Evolutionary conservation across 1,140 invertebrate species (phyloP).

Genomic region (Dolichoris vasculosae): DNA sequence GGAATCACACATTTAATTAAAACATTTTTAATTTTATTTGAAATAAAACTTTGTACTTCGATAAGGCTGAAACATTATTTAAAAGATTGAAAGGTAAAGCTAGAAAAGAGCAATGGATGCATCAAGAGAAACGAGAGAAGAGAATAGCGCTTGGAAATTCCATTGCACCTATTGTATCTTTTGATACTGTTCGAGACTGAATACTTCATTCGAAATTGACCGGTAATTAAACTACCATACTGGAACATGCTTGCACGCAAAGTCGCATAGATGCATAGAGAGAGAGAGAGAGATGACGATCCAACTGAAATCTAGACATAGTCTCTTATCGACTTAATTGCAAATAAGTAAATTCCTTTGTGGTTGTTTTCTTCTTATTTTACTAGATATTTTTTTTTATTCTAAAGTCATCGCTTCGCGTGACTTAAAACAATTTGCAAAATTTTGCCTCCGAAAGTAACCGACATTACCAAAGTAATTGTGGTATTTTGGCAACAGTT

Average conservation of each 20-base stretch:
- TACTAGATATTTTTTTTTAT: background rate
- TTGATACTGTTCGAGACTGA: background rate
- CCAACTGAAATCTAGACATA: background rate
- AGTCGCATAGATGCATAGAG: background rate
- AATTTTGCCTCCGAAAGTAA: conserved; percentile 9
- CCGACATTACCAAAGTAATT: background rate
- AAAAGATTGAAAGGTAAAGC: too few species aligned
- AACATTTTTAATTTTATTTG: too few species aligned
- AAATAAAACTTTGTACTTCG: too few species aligned
- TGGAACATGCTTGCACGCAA: background rate
- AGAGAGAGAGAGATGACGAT: background rate
- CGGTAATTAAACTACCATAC: background rate
- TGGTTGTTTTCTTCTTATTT: background rate
- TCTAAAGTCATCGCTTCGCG: background rate
- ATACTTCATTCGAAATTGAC: background rate
- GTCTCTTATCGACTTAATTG: background rate
- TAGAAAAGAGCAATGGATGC: too few species aligned
- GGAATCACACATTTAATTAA: too few species aligned
- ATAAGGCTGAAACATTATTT: too few species aligned
- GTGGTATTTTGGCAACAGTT: background rate
- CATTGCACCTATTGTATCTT: background rate
- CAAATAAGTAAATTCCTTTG: background rate
- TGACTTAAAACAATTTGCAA: conserved; percentile 16
- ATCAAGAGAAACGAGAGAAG: background rate
- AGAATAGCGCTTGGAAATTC: background rate